Conservation (phyloP, 2,113 vertebrate species). For the Axis porcinus region DNA sequence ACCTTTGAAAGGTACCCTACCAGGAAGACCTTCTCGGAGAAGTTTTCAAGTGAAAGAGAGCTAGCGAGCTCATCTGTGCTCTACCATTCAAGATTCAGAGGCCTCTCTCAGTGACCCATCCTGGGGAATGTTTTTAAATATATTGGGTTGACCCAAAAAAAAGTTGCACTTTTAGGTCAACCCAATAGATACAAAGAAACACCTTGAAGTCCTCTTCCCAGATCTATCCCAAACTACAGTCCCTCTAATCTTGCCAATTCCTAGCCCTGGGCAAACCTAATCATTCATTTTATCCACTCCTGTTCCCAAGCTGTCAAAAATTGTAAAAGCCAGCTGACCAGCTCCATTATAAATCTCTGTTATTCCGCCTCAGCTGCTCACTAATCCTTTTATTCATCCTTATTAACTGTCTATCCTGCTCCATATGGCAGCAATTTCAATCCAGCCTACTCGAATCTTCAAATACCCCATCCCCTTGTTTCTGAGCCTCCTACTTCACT, state of each 20-base stretch:
- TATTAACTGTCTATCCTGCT: slow-evolving; percentile 27
- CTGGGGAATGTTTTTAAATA: neutral
- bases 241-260: slow-evolving; percentile 5
- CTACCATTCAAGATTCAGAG: neutral
- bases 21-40: neutral
- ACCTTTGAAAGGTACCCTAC: neutral
- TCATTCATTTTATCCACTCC: slow-evolving; percentile 29
- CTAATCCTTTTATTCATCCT: slow-evolving; percentile 46
- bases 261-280: neutral
- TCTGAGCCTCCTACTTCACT: neutral
- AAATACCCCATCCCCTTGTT: neutral
- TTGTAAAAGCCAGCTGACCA: neutral
- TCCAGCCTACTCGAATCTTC: neutral
- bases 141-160: neutral
- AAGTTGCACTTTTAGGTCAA: neutral
- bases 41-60: neutral
- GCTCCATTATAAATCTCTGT: slow-evolving; percentile 15
- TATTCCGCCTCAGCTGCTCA: neutral
- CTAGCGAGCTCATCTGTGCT: neutral
- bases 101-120: neutral
- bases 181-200: neutral
- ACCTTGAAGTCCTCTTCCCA: neutral
- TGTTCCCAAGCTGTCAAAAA: slow-evolving; percentile 44
- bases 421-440: slow-evolving; percentile 26
- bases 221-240: neutral